These are phyloP conservation scores for Dynastes maya DNA, from an alignment of 2,888 invertebrate genomes.

Conservation along the genomic window DNA sequence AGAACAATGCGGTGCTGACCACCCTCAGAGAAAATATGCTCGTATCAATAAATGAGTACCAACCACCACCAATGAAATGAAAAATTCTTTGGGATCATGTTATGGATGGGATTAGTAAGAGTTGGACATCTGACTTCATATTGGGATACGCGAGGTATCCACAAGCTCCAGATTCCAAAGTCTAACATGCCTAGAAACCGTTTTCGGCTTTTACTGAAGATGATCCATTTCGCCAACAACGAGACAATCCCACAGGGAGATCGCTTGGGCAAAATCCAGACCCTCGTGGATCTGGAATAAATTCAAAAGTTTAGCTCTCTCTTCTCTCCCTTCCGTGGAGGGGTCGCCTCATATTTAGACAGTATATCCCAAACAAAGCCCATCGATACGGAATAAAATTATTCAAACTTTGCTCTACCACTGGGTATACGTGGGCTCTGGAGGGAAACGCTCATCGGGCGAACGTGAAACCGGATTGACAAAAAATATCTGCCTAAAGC, in stretches of 20 bases:
- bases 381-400: no score
- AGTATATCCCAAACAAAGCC: no score
- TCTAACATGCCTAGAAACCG: conserved; percentile 54
- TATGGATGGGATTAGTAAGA: conserved; percentile 48
- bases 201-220: conserved; percentile 54
- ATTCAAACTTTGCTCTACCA: no score
- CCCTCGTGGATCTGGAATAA: no score
- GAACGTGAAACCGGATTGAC: no score
- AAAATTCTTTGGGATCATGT: conserved; percentile 20
- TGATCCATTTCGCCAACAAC: conserved; percentile 60
- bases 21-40: neutral
- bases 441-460: no score
- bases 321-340: no score
- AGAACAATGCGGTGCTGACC: neutral
- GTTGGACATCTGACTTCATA: conserved; percentile 16
- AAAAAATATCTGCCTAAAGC: no score
- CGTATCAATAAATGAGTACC: conserved; percentile 34
- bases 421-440: no score
- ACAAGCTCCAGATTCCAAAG: conserved; percentile 29
- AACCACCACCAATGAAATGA: conserved; percentile 38
- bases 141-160: conserved; percentile 45
- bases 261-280: no score
- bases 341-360: no score
- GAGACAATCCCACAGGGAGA: neutral
- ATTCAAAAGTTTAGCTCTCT: no score